Base-by-base conservation (phyloP, 1,140 invertebrate species). In the Melipona quadrifasciata region DNA sequence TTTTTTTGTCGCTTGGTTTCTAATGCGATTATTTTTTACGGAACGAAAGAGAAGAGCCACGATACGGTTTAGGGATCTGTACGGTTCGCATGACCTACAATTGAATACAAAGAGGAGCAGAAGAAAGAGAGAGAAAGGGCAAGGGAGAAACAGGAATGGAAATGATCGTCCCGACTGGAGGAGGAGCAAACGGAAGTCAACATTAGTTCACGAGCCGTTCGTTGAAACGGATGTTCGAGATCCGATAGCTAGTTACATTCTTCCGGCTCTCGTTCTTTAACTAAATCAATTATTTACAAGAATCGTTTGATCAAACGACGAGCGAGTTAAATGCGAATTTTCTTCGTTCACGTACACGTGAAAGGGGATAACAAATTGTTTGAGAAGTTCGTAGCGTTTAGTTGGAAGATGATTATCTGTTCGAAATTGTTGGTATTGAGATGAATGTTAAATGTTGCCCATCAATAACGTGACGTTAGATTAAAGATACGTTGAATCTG, bases 111-210 rank as follows among this genome's bases (percentile, higher is more conserved):
- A 12, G 72, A 79, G 72, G 65, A 75, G 47, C 53, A 24, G 58
- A 74, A 39, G 11, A 80, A 79, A 51, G 71, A 82, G 78, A 87
- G 68, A 51, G 71, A 80, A 65, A 87, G 74, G 85, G 64, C 19
- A 39, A 67, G 67, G 58, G 82, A 82, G 82, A 87, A 80, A 51
- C 68, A 58, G 31, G 82, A 87, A 77, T 82, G 87, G 88, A 89
- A 84, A 87, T 89, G 17, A 73, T 85, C 75, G 80, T 82, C 55
- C 65, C 39, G 71, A 89, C 78, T 74, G 61, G 75, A 89, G 80
- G 75, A 89, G 80, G 55, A 76, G 80, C 83, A 64, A 85, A 73
- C 88, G 89, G 88, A 89, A 90, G 86, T 85, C 34, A 75, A 64
- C 64, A 65, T 67, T 73, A 68, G 61, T 82, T 39, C 17, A 64